A percentile compares a stretch with the other conserved stretches of the same genome.
These are phyloP conservation scores for Drosophila limbata DNA, from an alignment of 2,888 invertebrate genomes.

Conservation along the genomic window DNA sequence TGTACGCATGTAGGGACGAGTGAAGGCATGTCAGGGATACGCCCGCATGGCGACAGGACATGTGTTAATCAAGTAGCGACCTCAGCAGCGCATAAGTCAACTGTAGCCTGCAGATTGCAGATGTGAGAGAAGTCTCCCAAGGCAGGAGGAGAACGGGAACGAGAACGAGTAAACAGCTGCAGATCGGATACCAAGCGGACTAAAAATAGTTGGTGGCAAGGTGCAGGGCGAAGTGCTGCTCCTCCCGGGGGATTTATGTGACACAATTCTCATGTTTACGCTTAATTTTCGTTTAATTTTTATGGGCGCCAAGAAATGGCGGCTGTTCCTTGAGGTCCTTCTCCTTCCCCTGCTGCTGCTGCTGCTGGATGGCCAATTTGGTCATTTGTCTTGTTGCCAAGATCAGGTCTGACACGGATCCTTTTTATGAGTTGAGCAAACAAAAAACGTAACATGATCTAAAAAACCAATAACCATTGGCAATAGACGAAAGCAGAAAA, in stretches of 20 bases:
- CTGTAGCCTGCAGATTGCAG: slow-evolving; percentile 56
- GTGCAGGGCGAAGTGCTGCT: slow-evolving; percentile 44
- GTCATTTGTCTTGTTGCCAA: slow-evolving; percentile 45
- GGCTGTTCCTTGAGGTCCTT: slow-evolving; percentile 36
- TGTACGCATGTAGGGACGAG: neutral
- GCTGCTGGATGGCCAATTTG: slow-evolving; percentile 37
- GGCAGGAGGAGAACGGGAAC: slow-evolving; percentile 22
- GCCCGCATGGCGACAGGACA: slow-evolving; percentile 73
- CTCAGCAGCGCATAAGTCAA: slow-evolving; percentile 72
- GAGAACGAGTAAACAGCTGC: slow-evolving; percentile 65
- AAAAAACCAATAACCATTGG: slow-evolving; percentile 80
- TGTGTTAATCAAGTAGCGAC: slow-evolving; percentile 78
- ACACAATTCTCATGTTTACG: slow-evolving; percentile 81
- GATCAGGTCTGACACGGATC: slow-evolving; percentile 28
- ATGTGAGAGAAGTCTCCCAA: slow-evolving; percentile 27
- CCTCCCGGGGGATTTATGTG: slow-evolving; percentile 73
- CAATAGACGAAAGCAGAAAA: slow-evolving; percentile 31
- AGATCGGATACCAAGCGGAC: slow-evolving; percentile 46
- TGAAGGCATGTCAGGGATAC: slow-evolving; percentile 50
- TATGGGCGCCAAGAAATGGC: slow-evolving; percentile 74
- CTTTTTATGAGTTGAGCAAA: slow-evolving; percentile 38
- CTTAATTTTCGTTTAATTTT: slow-evolving; percentile 83
- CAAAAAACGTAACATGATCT: slow-evolving; percentile 79
- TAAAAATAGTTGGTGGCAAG: slow-evolving; percentile 72
- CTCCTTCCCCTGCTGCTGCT: neutral